Conservation (phyloP, 2,797 vertebrate species). For the Psittacula derbiana region DNA sequence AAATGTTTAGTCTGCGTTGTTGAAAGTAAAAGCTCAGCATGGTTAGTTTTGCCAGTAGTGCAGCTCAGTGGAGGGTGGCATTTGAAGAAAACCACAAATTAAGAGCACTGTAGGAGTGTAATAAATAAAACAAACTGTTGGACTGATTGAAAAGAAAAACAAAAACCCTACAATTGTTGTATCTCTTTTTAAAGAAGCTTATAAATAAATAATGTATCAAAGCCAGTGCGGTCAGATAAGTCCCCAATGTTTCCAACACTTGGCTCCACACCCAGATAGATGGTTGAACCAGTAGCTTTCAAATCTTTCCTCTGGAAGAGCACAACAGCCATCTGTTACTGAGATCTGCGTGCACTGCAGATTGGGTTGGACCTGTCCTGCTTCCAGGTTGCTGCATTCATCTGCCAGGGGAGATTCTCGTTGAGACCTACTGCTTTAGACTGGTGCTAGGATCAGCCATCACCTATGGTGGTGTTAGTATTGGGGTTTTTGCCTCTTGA, state of each 20-base stretch:
- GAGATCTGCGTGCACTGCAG: not conserved
- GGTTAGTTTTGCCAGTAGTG: not conserved
- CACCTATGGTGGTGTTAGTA: not conserved
- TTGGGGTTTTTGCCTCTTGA: not conserved
- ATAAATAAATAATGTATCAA: not conserved
- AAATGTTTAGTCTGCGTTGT: constrained; percentile 38
- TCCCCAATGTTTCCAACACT: not conserved
- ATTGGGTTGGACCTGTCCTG: not conserved
- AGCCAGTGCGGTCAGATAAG: not conserved
- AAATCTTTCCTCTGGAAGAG: not conserved
- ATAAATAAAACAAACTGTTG: not conserved
- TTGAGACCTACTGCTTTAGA: not conserved
- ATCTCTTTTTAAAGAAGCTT: not conserved
- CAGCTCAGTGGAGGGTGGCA: not conserved
- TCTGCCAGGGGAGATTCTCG: not conserved
- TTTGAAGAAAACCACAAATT: constrained; percentile 27
- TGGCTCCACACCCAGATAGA: not conserved
- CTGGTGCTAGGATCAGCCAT: not conserved
- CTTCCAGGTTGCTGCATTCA: not conserved
- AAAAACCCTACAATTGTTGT: not conserved
- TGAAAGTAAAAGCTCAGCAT: not conserved
- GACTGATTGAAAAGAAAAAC: not conserved
- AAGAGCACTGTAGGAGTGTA: not conserved
- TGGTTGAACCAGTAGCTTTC: not conserved
- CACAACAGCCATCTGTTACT: not conserved